A percentile compares a stretch with the other conserved stretches of the same genome.
Conservation (phyloP, 2,797 vertebrate species). For the Pseudocheirus occidentalis region DNA sequence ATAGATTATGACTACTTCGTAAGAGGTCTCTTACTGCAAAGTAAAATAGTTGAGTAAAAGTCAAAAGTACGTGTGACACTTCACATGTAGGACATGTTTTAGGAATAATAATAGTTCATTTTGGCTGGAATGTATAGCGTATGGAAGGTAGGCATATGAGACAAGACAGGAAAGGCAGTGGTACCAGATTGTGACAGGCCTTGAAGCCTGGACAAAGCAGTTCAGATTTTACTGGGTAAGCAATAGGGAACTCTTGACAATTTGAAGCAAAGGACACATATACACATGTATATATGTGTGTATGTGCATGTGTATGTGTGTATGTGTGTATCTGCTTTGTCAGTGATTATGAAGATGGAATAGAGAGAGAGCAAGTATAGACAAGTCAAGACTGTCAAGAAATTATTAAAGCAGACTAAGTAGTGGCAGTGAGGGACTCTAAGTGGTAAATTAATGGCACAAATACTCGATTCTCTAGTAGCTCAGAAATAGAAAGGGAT, state of each 20-base stretch:
- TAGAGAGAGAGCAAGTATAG: too few species aligned
- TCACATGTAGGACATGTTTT: not conserved
- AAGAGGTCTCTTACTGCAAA: not conserved
- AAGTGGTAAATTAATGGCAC: too few species aligned
- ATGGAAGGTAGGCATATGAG: too few species aligned
- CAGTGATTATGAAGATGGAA: too few species aligned
- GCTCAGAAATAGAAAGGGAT: too few species aligned
- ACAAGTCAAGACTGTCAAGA: too few species aligned
- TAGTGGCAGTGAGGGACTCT: too few species aligned
- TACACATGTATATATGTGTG: rapidly evolving
- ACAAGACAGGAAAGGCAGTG: not conserved
- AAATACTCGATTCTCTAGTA: too few species aligned
- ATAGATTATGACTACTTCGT: not conserved
- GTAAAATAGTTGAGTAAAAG: not conserved
- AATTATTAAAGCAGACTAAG: too few species aligned
- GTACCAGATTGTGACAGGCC: not conserved
- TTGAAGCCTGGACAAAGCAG: not conserved
- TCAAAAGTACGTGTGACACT: not conserved
- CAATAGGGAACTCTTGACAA: not conserved
- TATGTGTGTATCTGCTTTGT: too few species aligned
- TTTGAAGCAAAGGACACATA: not conserved
- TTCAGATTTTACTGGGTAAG: not conserved
- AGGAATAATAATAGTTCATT: not conserved
- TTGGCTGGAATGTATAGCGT: not conserved
- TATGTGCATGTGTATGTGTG: too few species aligned